Evolutionary conservation across 2,888 invertebrate genomes (phyloP), one percentile per base, ranked within the genome.

Genomic region (Phymatocera aterrima): DNA sequence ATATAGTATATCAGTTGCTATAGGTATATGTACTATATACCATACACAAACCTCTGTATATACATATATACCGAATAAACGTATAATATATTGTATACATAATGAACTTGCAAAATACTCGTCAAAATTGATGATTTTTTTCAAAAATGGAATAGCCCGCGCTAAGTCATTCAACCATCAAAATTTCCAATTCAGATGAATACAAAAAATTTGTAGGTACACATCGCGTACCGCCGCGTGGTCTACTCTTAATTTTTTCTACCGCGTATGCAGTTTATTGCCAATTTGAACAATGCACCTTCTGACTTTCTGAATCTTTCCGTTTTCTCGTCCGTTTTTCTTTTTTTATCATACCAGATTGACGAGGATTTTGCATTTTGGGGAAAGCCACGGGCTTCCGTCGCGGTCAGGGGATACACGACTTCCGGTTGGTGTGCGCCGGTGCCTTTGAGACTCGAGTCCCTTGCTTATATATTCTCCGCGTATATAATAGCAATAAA

Each of bases 361-460:
- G 61, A 64, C 34, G 61, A 34, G n/a, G 28, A 15, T 60, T 10
- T 43, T 28, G 12, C 28, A 37, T 61, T 37, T 10, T 43, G 43
- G 18, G 8, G 54, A 18, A 18, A 46, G 24, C 1, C 46, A 46
- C 64, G 64, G 3, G 64, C 18, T 61, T 57, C 64, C 6, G n/a
- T 37, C 8, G 24, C n/a, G 5, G 72, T 34, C 24, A 3, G 72
- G 18, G 48, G 48, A 72, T 51, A 18, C 72, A 72, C 72, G 72
- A 72, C 81, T 83, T 82, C 82, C 83, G 81, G 77, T 82, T 78
- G 82, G 78, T 80, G 82, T 83, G 83, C 51, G 72, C 81, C 81
- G 83, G 84, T 84, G 84, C 84, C 84, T 84, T 85, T 82, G 81
- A 83, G 81, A 81, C 78, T 80, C 79, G 77, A 83, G 81, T 81